phyloP scores from a whole-genome alignment of 1,140 invertebrate species.

The Pachyrhynchus sulphureomaculatus region DNA sequence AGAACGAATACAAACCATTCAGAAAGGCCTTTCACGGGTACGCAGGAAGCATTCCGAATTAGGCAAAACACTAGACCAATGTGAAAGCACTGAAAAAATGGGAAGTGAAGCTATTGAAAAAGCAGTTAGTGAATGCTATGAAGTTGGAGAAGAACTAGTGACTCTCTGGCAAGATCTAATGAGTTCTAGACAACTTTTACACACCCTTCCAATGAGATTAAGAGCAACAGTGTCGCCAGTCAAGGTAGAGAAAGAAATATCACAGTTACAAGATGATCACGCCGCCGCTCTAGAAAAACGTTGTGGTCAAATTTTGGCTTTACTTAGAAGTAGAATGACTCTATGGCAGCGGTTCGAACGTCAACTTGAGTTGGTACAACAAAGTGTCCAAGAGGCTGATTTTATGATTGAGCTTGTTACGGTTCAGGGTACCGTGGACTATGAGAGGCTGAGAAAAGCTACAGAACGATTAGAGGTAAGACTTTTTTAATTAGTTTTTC shows the following conservation, averaged over 20 bases:
- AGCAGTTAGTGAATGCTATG: conserved; percentile 66
- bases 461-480: conserved; percentile 77
- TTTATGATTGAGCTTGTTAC: conserved; percentile 82
- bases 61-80: conserved; percentile 66
- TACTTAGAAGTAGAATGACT: conserved; percentile 64
- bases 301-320: conserved; percentile 62
- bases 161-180: conserved; percentile 75
- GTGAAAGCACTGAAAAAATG: conserved; percentile 67
- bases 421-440: conserved; percentile 78
- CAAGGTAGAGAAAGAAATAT: conserved; percentile 71
- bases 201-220: conserved; percentile 71
- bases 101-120: conserved; percentile 71
- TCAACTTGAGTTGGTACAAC: conserved; percentile 74
- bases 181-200: conserved; percentile 68
- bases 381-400: conserved; percentile 77
- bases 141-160: conserved; percentile 64
- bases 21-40: conserved; percentile 66
- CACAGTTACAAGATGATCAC: conserved; percentile 71
- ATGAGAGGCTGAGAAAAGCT: conserved; percentile 75
- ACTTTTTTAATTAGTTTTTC: conserved; percentile 32
- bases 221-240: conserved; percentile 72
- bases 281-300: conserved; percentile 66
- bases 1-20: conserved; percentile 68
- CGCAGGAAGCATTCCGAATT: conserved; percentile 66
- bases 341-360: conserved; percentile 74